phyloP scores from a whole-genome alignment of 2,797 vertebrate species.

The Hydrocynus forskahlii region DNA sequence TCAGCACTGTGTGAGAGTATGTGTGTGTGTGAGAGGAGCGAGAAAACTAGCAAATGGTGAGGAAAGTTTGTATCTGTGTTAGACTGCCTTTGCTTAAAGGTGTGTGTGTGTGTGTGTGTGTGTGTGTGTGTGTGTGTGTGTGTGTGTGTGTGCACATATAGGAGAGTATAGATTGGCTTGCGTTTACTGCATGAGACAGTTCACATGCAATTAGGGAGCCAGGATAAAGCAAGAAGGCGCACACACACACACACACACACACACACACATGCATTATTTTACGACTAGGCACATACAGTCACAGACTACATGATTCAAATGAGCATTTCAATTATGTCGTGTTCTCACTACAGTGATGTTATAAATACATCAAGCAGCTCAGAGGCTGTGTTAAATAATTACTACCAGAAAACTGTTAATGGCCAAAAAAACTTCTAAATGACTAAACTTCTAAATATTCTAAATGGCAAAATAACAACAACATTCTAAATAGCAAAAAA shows the following conservation, averaged over 20 bases:
- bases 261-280: background rate
- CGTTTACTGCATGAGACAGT: slow-evolving; percentile 31
- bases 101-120: background rate
- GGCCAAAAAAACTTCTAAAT: too few species aligned
- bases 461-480: too few species aligned
- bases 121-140: background rate
- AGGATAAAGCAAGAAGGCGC: background rate
- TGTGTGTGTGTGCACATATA: background rate
- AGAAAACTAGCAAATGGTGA: slow-evolving; percentile 24
- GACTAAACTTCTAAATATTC: too few species aligned
- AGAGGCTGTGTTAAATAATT: too few species aligned
- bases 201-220: slow-evolving; percentile 22
- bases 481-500: too few species aligned
- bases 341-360: too few species aligned
- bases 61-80: slow-evolving; percentile 11
- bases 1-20: slow-evolving; percentile 47
- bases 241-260: slow-evolving; percentile 16
- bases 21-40: slow-evolving; percentile 46
- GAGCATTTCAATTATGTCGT: too few species aligned
- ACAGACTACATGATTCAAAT: too few species aligned
- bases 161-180: slow-evolving; percentile 11
- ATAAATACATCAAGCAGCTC: too few species aligned
- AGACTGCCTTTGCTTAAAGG: slow-evolving; percentile 8
- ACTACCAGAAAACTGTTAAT: too few species aligned
- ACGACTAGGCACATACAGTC: too few species aligned